These are phyloP conservation scores for Nebria brevicollis DNA, from an alignment of 2,888 invertebrate species.

Conservation along the genomic window DNA sequence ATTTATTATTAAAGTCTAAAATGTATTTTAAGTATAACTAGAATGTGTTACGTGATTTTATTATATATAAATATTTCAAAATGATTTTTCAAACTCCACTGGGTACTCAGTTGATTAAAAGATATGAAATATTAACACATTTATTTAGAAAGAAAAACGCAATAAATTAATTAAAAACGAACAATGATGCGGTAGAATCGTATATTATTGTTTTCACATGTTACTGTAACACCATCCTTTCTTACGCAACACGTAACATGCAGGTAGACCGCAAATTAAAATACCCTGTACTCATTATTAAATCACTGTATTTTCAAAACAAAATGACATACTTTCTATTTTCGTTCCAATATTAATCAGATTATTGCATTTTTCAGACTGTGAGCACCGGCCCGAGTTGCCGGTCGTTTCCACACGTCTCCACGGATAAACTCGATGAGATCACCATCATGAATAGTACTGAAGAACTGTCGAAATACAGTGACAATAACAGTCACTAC, in stretches of 20 bases:
- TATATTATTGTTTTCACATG: conserved; percentile 6
- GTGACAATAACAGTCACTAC: conserved; percentile 49
- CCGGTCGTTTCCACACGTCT: conserved; percentile 60
- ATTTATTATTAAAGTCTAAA: too few species aligned
- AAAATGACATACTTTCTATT: conserved; percentile 38
- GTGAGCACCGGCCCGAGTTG: conserved; percentile 62
- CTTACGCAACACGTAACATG: neutral
- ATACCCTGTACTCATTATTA: conserved; percentile 25
- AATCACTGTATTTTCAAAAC: conserved; percentile 21
- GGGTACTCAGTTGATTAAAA: neutral
- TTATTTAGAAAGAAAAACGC: neutral
- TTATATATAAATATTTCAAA: neutral
- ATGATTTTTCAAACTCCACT: neutral
- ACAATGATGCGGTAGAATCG: neutral
- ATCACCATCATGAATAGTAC: conserved; percentile 59
- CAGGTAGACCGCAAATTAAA: conserved; percentile 12
- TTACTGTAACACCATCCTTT: neutral
- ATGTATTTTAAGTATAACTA: too few species aligned
- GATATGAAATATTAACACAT: neutral
- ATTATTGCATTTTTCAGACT: conserved; percentile 60
- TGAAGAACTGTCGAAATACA: conserved; percentile 55
- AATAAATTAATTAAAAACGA: neutral
- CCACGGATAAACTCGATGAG: conserved; percentile 53
- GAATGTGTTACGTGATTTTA: neutral
- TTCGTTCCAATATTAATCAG: conserved; percentile 13